These are phyloP conservation scores for Mallateleia sp. DNA, from an alignment of 2,888 invertebrate species.

Conservation along the genomic window DNA sequence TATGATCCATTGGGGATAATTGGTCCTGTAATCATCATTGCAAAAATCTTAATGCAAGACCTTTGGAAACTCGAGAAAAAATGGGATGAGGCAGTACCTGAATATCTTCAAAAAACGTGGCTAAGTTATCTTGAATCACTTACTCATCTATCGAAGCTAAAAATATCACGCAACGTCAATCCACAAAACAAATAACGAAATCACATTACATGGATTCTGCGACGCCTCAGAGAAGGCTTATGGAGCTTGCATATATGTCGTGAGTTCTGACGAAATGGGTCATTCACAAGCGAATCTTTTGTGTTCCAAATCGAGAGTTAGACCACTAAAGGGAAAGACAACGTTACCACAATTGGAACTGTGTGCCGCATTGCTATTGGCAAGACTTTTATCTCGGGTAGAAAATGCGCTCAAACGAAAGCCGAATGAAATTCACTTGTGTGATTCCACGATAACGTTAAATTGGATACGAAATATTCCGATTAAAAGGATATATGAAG, in stretches of 20 bases:
- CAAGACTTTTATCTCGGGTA: not conserved
- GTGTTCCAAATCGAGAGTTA: not conserved
- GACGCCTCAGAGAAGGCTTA: conserved; percentile 3
- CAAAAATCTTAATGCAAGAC: conserved; percentile 64
- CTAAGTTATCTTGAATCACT: too few species aligned
- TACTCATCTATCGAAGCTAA: too few species aligned
- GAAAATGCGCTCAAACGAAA: not conserved
- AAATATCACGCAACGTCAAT: conserved; percentile 8
- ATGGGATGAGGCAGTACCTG: conserved; percentile 43
- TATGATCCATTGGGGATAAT: conserved; percentile 71
- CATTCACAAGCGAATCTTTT: not conserved
- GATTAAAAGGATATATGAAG: not conserved
- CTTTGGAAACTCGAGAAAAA: conserved; percentile 35
- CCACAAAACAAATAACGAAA: not conserved
- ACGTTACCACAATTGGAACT: conserved; percentile 10
- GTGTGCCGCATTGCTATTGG: not conserved
- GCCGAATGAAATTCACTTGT: not conserved
- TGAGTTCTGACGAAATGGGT: too few species aligned
- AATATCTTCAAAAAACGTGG: conserved; percentile 6
- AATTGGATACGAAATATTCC: not conserved
- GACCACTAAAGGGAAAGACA: not conserved
- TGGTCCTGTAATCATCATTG: conserved; percentile 61
- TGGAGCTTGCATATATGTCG: not conserved
- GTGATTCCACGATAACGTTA: not conserved
- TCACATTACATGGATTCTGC: not conserved